A percentile compares a stretch with the other conserved stretches of the same genome.
These are phyloP conservation scores for Calidris pygmaea DNA, from an alignment of 2,113 vertebrate genomes.

Conservation along the genomic window DNA sequence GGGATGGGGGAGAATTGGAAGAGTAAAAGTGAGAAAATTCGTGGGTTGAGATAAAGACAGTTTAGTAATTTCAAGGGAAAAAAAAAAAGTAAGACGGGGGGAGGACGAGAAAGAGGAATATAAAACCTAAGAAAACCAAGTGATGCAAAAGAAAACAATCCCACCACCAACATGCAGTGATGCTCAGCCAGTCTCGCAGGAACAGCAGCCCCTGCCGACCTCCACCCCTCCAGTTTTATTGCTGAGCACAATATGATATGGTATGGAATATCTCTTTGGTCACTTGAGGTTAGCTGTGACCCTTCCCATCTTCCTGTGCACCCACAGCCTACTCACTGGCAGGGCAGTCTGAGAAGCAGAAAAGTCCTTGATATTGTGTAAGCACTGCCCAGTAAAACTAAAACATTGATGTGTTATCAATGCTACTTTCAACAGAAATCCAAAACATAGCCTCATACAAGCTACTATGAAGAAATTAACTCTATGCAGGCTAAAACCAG, in stretches of 20 bases:
- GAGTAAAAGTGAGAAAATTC: neutral
- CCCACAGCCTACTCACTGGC: neutral
- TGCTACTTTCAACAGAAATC: neutral
- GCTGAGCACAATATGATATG: neutral
- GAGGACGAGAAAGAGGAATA: neutral
- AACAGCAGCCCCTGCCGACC: neutral
- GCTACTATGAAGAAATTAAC: neutral
- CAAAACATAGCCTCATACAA: neutral
- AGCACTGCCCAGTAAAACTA: neutral
- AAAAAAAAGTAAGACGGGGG: too few relatives aligned
- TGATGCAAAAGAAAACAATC: neutral
- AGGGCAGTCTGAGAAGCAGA: neutral
- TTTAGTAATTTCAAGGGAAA: neutral
- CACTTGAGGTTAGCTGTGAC: neutral
- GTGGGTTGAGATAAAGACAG: neutral
- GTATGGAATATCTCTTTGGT: neutral
- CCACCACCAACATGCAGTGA: accelerated
- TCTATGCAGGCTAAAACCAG: neutral
- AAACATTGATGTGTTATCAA: neutral
- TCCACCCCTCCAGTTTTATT: neutral
- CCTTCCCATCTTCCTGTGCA: neutral
- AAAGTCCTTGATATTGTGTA: too few relatives aligned
- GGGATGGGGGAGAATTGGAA: neutral
- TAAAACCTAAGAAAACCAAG: neutral
- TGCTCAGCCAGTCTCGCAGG: neutral